Conservation (phyloP, 2,797 vertebrate genomes). For the Sebastes variabilis region DNA sequence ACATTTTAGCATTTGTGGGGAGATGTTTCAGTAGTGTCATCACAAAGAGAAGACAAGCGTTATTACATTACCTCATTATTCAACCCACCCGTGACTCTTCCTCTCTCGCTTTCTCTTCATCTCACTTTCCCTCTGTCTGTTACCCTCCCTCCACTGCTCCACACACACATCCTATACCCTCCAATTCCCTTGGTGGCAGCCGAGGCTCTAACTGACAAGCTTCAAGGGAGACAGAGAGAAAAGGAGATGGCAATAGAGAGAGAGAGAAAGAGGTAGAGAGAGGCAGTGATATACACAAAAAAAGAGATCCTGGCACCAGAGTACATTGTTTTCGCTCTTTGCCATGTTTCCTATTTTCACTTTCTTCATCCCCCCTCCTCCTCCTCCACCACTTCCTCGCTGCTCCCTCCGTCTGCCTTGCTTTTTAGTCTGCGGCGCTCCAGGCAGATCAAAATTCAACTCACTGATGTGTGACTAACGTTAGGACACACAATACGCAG, state of each 20-base stretch:
- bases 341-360: constrained; percentile 70
- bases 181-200: constrained; percentile 69
- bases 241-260: constrained; percentile 25
- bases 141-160: constrained; percentile 43
- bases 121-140: constrained; percentile 44
- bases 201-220: constrained; percentile 68
- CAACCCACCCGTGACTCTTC: constrained; percentile 49
- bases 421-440: constrained; percentile 74
- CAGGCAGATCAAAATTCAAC: constrained; percentile 80
- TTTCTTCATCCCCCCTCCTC: constrained; percentile 47
- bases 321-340: constrained; percentile 71
- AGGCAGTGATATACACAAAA: constrained; percentile 42
- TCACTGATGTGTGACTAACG: constrained; percentile 82
- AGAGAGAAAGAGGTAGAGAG: constrained; percentile 27
- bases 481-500: constrained; percentile 77
- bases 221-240: constrained; percentile 70
- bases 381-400: constrained; percentile 38
- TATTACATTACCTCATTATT: constrained; percentile 73
- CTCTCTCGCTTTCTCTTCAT: constrained; percentile 22
- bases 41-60: constrained; percentile 51
- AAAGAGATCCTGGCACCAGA: constrained; percentile 64
- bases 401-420: constrained; percentile 60
- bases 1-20: constrained; percentile 43
- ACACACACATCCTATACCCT: constrained; percentile 64
- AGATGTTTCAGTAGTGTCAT: constrained; percentile 56